These are phyloP conservation scores for Leguminivora glycinivorella DNA, from an alignment of 1,140 invertebrate species.

Conservation along the genomic window DNA sequence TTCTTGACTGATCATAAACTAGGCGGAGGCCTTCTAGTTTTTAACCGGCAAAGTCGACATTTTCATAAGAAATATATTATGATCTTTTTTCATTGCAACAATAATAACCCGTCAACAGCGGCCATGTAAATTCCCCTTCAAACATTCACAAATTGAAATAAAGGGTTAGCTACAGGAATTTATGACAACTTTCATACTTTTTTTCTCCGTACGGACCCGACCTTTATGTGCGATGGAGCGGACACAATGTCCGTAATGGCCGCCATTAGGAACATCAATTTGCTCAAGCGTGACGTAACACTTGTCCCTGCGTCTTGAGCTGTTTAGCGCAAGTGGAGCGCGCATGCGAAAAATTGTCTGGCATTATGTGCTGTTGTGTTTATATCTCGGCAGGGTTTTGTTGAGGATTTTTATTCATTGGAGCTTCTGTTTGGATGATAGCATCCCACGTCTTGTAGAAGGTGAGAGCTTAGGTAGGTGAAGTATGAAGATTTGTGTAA, in stretches of 20 bases:
- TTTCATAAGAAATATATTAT: too few relatives aligned
- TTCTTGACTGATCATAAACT: too few relatives aligned
- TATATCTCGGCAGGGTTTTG: too few relatives aligned
- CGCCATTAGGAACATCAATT: slow-evolving; percentile 71
- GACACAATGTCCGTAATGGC: slow-evolving; percentile 68
- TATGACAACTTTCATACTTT: slow-evolving; percentile 55
- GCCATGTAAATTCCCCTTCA: neutral
- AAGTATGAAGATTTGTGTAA: too few relatives aligned
- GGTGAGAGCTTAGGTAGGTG: too few relatives aligned
- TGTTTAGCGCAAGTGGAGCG: slow-evolving; percentile 42
- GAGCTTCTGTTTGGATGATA: too few relatives aligned
- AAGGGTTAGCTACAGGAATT: slow-evolving; percentile 48
- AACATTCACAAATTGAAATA: slow-evolving; percentile 31
- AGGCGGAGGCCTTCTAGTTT: too few relatives aligned
- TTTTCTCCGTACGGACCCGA: slow-evolving; percentile 44
- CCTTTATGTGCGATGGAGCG: slow-evolving; percentile 66
- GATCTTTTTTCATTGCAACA: too few relatives aligned
- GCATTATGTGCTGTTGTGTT: neutral
- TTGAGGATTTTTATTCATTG: too few relatives aligned
- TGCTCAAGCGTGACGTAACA: slow-evolving; percentile 64
- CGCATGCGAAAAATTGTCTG: slow-evolving; percentile 29
- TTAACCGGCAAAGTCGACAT: too few relatives aligned
- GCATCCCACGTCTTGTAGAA: too few relatives aligned
- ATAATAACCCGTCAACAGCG: too few relatives aligned
- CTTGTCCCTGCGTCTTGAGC: slow-evolving; percentile 59